A percentile compares a stretch with the other conserved stretches of the same genome.
Conservation (phyloP, 2,113 vertebrate species). For the Synodontis membranacea region DNA sequence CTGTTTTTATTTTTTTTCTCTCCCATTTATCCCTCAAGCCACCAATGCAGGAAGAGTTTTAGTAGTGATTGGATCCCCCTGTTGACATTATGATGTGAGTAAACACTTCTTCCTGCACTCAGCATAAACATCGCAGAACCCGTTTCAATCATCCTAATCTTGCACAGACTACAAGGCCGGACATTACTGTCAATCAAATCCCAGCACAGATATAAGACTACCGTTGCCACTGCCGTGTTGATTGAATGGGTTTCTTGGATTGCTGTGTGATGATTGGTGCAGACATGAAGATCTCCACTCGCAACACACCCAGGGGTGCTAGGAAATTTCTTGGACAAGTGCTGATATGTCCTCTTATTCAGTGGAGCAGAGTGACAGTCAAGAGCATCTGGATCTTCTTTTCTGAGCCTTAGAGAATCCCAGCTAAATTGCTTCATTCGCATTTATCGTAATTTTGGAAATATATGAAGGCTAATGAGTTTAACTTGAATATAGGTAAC, state of each 20-base stretch:
- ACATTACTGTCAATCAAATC: slow-evolving; percentile 23
- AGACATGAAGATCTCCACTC: slow-evolving; percentile 2
- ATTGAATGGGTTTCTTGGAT: background rate
- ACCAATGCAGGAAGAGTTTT: background rate
- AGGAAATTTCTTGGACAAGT: slow-evolving; percentile 25
- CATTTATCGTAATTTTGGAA: slow-evolving; percentile 4
- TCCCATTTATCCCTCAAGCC: background rate
- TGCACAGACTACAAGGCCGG: background rate
- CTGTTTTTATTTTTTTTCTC: slow-evolving; percentile 22
- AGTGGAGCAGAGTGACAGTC: slow-evolving; percentile 39
- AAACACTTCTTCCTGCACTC: background rate
- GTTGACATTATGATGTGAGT: background rate
- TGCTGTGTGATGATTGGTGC: slow-evolving; percentile 17
- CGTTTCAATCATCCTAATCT: background rate
- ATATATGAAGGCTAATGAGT: background rate
- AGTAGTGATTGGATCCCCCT: background rate
- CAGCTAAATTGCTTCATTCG: background rate
- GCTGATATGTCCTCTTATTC: background rate
- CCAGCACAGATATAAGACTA: background rate
- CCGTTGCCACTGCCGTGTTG: slow-evolving; percentile 5
- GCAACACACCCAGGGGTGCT: slow-evolving; percentile 20
- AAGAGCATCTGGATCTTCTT: slow-evolving; percentile 41
- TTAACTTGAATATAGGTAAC: background rate
- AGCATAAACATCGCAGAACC: background rate
- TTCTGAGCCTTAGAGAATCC: slow-evolving; percentile 9